These are phyloP conservation scores for Poecilia velifera DNA, from an alignment of 2,797 vertebrate genomes.

Conservation along the genomic window DNA sequence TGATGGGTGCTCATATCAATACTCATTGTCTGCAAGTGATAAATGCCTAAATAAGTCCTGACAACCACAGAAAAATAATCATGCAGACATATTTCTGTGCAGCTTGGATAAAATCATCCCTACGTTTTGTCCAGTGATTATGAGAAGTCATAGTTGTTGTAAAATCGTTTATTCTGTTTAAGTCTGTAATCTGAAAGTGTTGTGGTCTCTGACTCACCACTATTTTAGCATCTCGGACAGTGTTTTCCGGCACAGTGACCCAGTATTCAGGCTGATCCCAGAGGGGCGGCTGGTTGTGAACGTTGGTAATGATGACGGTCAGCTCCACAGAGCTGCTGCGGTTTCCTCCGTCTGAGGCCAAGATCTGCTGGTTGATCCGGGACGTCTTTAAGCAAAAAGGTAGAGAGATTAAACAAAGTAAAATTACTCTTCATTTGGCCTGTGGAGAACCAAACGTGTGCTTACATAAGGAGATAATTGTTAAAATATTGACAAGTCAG, in stretches of 20 bases:
- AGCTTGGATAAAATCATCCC: neutral
- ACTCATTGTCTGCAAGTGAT: neutral
- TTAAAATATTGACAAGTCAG: neutral
- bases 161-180: neutral
- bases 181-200: neutral
- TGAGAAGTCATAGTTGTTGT: neutral
- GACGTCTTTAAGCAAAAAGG: constrained; percentile 70
- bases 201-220: constrained; percentile 77
- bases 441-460: neutral
- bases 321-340: constrained; percentile 88
- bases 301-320: constrained; percentile 84
- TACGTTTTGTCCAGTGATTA: neutral
- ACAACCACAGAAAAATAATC: neutral
- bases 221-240: constrained; percentile 82
- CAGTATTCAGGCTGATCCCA: constrained; percentile 87
- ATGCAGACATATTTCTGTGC: neutral
- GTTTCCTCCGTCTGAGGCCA: constrained; percentile 88
- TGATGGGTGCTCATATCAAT: neutral
- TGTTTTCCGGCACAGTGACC: constrained; percentile 88
- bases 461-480: neutral
- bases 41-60: neutral
- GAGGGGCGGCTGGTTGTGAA: constrained; percentile 86
- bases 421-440: neutral
- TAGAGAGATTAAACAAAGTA: neutral
- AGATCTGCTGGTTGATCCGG: constrained; percentile 79